Evolutionary conservation across 2,113 vertebrate genomes (phyloP).

Genomic region (Tupaia chinensis): DNA sequence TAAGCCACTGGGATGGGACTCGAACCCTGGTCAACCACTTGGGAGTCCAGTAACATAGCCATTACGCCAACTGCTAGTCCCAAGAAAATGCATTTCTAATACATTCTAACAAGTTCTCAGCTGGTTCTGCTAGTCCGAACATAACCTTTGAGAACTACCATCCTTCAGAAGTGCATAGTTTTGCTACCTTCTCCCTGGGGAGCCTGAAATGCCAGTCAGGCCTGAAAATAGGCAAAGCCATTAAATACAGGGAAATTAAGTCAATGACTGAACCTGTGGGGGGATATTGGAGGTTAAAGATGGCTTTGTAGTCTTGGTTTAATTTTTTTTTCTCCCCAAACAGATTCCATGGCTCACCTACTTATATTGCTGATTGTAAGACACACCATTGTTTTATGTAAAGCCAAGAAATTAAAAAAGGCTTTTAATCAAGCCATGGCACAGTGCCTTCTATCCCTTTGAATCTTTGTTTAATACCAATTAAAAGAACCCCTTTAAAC

Average conservation of each 20-base stretch:
- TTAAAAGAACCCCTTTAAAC: slow-evolving; percentile 17
- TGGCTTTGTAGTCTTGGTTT: neutral
- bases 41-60: too few species aligned
- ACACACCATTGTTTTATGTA: neutral
- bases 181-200: accelerated
- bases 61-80: too few species aligned
- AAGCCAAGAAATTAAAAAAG: neutral
- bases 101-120: neutral
- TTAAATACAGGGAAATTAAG: neutral
- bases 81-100: too few species aligned
- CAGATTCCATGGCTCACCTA: neutral
- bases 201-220: accelerated
- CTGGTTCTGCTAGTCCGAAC: neutral
- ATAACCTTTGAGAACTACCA: neutral
- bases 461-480: neutral
- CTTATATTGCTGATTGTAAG: neutral
- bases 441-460: neutral
- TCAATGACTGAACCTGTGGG: neutral
- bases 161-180: neutral
- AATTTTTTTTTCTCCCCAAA: neutral
- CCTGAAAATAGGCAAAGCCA: neutral
- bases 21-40: too few species aligned
- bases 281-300: neutral
- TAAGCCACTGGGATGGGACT: too few species aligned
- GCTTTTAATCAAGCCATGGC: slow-evolving; percentile 22